Base-by-base conservation (phyloP, 2,113 vertebrate species). In the Hyperoodon ampullatus region DNA sequence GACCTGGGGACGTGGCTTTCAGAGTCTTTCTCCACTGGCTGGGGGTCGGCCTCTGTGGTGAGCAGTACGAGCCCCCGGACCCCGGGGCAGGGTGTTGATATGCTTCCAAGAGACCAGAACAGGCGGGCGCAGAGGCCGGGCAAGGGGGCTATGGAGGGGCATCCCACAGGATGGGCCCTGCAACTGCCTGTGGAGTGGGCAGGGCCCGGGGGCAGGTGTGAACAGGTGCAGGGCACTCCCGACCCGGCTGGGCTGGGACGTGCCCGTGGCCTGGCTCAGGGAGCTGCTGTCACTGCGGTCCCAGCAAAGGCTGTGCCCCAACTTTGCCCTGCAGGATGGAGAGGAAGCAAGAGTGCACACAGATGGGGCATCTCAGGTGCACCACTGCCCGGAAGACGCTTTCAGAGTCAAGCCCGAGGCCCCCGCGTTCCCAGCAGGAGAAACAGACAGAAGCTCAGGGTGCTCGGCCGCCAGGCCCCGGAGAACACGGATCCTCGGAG, bases 201-300 rank as follows among this genome's bases (percentile, higher is more conserved):
- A 16, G 86, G 30, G n/a, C 53, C n/a, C 55, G 26, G 13, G 14
- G 78, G 16, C 55, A 26, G n/a, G 33, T 24, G n/a, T 39, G 35
- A 60, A 23, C 55, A 9, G 23, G 23, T 35, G 53, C 8, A 5
- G 53, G 18, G 24, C 5, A 11, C 24, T 10, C 5, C 4, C 16
- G 13, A 15, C 50, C 35, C 2, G 6, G 50, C 14, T 1, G 85
- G 50, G 66, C 66, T 30, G 66, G 85, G 65, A 72, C 1, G 3
- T 12, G 30, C 82, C 42, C 13, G 30, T 19, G 35, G 26, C 8
- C 82, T 66, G 42, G 61, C 44, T 84, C 19, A 66, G 82, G 30
- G 61, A 55, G n/a, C 15, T 0, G 3, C 58, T 11, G 24, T 39
- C 0, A 0, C 47, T 19, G n/a, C 3, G 66, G 66, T 30, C 66